phyloP scores from a whole-genome alignment of 2,888 invertebrate species.

The Zygogramma bicolorata region DNA sequence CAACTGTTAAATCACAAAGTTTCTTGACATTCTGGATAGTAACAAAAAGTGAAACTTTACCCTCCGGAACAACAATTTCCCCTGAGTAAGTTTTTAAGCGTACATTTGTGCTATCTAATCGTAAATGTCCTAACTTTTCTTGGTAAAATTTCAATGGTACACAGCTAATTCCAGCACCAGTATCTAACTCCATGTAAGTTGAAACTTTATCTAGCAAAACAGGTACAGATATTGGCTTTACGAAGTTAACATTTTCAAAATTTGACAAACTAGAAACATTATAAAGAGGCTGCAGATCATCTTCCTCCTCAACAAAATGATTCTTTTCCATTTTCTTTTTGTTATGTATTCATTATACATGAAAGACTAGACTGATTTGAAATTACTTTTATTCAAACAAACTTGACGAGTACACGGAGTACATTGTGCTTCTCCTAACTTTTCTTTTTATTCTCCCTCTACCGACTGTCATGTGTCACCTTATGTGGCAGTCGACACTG shows the following conservation, averaged over 20 bases:
- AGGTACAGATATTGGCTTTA: conserved; percentile 1
- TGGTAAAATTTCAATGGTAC: conserved; percentile 14
- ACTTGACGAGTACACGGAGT: no score
- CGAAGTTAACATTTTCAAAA: neutral
- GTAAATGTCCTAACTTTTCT: neutral
- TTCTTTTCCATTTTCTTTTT: no score
- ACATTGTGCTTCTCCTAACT: no score
- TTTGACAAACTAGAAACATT: conserved; percentile 1
- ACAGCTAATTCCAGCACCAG: conserved; percentile 23
- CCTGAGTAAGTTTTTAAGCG: conserved; percentile 19
- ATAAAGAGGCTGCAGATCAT: neutral
- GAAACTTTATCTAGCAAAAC: conserved; percentile 9
- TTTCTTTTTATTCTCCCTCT: no score
- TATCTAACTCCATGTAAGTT: conserved; percentile 20
- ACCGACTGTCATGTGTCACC: no score
- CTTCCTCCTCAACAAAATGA: no score
- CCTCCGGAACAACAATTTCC: conserved; percentile 9
- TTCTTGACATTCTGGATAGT: neutral
- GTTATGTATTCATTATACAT: no score
- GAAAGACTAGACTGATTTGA: no score
- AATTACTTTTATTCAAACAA: no score
- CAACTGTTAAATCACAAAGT: neutral
- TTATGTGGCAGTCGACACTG: no score
- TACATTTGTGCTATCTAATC: neutral
- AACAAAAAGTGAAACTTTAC: neutral